Percentiles rank a stretch among this genome's conserved stretches.
Evolutionary conservation across 2,797 vertebrate species (phyloP).

Genomic region (Notolabrus celidotus): DNA sequence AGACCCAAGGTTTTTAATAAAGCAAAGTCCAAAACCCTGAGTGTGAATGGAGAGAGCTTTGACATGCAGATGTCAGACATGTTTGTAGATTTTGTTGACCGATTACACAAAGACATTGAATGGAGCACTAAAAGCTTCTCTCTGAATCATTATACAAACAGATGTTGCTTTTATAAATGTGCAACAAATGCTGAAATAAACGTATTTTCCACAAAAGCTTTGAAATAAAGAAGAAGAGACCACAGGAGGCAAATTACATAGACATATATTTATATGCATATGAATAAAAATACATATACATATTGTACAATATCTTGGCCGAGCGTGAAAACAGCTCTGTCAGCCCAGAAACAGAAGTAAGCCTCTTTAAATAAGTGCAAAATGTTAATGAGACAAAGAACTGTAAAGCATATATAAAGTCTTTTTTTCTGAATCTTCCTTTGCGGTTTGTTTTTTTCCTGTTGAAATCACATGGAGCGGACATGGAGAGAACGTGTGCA

Average conservation of each 20-base stretch:
- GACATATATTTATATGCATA: slow-evolving; percentile 91
- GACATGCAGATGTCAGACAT: slow-evolving; percentile 19
- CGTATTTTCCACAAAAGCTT: background rate
- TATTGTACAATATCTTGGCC: slow-evolving; percentile 86
- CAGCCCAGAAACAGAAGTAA: slow-evolving; percentile 82
- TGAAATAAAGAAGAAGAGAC: slow-evolving; percentile 49
- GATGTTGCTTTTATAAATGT: background rate
- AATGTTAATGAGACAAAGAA: slow-evolving; percentile 88
- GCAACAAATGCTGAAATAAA: background rate
- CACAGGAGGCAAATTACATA: slow-evolving; percentile 82
- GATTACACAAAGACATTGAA: slow-evolving; percentile 15
- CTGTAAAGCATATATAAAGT: slow-evolving; percentile 86
- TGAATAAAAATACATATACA: slow-evolving; percentile 91
- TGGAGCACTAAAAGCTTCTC: slow-evolving; percentile 1
- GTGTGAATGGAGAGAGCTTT: slow-evolving; percentile 20
- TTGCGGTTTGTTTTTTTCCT: slow-evolving; percentile 75
- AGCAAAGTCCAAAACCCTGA: slow-evolving; percentile 8
- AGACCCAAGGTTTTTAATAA: slow-evolving; percentile 52
- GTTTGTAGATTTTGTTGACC: slow-evolving; percentile 17
- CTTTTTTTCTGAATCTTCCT: slow-evolving; percentile 66
- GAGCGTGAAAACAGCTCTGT: slow-evolving; percentile 83
- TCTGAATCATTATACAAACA: background rate
- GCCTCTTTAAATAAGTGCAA: slow-evolving; percentile 91
- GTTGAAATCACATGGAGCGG: slow-evolving; percentile 82
- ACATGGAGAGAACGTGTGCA: slow-evolving; percentile 87